Evolutionary conservation across 2,113 vertebrate species (phyloP).

Genomic region (Eupsittula cactorum): DNA sequence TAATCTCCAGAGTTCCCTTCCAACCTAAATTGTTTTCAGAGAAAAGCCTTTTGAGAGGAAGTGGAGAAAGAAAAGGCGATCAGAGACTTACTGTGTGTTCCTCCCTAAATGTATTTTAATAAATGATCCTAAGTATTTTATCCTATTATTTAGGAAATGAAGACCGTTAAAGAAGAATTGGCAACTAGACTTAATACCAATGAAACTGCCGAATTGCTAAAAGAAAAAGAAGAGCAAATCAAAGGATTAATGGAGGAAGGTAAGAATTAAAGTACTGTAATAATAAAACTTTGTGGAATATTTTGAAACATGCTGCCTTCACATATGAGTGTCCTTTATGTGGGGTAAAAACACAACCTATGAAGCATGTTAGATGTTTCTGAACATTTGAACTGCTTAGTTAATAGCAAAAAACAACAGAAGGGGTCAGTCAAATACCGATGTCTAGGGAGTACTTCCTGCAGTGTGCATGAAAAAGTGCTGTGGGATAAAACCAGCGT

Average conservation of each 20-base stretch:
- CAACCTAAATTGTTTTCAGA: not conserved
- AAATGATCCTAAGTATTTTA: not conserved
- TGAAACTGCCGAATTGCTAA: constrained; percentile 91
- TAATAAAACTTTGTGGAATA: not conserved
- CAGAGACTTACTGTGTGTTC: not conserved
- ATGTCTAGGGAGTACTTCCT: not conserved
- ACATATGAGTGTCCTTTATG: not conserved
- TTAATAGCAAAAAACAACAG: not conserved
- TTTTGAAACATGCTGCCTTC: not conserved
- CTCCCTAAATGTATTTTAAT: not conserved
- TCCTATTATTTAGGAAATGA: constrained; percentile 85
- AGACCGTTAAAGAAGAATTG: constrained; percentile 90
- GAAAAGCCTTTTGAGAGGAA: not conserved
- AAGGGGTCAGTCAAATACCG: not conserved
- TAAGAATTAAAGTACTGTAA: constrained; percentile 14
- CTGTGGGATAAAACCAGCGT: not conserved
- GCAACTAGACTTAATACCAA: constrained; percentile 88
- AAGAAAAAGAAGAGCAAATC: constrained; percentile 97
- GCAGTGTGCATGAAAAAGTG: not conserved
- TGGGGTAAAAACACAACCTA: not conserved
- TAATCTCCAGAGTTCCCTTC: constrained; percentile 1
- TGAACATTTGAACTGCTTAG: not conserved
- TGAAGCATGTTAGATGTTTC: not conserved
- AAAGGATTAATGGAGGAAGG: constrained; percentile 96
- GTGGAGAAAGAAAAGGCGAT: not conserved